phyloP scores from a whole-genome alignment of 1,140 invertebrate genomes.

The Spodoptera frugiperda region DNA sequence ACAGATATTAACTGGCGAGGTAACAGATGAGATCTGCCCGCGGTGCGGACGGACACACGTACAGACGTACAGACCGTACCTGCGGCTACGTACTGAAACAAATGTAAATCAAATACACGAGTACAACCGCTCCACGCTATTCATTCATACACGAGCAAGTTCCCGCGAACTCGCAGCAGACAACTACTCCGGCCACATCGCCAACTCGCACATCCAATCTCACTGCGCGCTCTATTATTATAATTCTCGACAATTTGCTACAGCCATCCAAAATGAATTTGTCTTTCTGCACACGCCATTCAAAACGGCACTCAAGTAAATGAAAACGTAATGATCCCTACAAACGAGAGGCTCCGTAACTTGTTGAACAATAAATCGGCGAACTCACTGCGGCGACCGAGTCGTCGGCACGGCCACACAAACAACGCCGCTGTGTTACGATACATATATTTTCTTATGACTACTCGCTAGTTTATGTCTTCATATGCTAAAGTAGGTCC shows the following conservation, averaged over 20 bases:
- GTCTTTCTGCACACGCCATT: constrained; percentile 44
- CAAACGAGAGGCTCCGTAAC: constrained; percentile 29
- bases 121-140: constrained; percentile 1
- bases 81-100: neutral
- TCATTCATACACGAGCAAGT: constrained; percentile 2
- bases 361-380: constrained; percentile 35
- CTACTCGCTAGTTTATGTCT: constrained; percentile 34
- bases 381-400: constrained; percentile 28
- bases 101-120: neutral
- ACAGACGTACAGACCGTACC: no score
- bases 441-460: constrained; percentile 16
- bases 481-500: constrained; percentile 1
- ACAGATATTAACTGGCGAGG: no score
- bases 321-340: constrained; percentile 47
- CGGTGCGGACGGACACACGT: no score
- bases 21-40: no score
- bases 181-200: neutral
- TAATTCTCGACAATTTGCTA: constrained; percentile 34
- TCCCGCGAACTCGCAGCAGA: neutral
- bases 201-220: constrained; percentile 30
- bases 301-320: constrained; percentile 45
- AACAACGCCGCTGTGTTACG: constrained; percentile 11
- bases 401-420: constrained; percentile 7
- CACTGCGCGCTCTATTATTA: constrained; percentile 28
- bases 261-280: constrained; percentile 41